Base-by-base conservation (phyloP, 2,797 vertebrate species). In the Cossypha niveicapilla region DNA sequence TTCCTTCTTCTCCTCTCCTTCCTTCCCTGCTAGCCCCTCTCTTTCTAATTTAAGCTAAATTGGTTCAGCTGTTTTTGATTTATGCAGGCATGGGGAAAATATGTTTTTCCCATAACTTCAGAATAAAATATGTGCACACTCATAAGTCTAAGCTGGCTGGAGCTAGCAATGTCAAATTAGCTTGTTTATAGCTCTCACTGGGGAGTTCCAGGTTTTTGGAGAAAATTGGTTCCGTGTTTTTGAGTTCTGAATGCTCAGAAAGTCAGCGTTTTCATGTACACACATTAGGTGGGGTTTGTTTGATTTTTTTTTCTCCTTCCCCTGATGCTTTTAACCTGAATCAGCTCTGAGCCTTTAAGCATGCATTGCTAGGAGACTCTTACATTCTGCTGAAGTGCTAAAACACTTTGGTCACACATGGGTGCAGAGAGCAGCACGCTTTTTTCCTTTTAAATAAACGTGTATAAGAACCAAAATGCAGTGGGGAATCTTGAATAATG, bases 31-130 rank as follows among this genome's bases (percentile, higher is more conserved):
- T 14, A 39, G 37, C 37, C 37, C 21, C 66, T 72, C 35, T 50
- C 19, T 51, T 22, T 74, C 60, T 91, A 89, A 95, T 84, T 92
- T 90, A 93, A 86, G 68, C 61, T 78, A 89, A 92, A 95, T 94
- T 94, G 82, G 85, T 96, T 96, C 90, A 87, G 92, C 92, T 96
- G 76, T 1, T 93, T 96, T 85, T 96, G 94, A 96, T 96, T 94
- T 96, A 96, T 95, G 95, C 90, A 95, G 86, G 93, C 92, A 89
- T 35, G 48, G 94, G 96, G 93, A 96, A 96, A 97, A 96, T 86
- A 94, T 87, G 84, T 92, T 96, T 96, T 94, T 88, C 91, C 90
- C 62, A 57, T 93, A 95, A 96, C 93, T 94, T 96, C 94, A 91
- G 90, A 93, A 94, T 95, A 87, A 96, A 96, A 95, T 96, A 96